Base-by-base conservation (phyloP, 2,888 invertebrate species). In the Apodemia mormo region DNA sequence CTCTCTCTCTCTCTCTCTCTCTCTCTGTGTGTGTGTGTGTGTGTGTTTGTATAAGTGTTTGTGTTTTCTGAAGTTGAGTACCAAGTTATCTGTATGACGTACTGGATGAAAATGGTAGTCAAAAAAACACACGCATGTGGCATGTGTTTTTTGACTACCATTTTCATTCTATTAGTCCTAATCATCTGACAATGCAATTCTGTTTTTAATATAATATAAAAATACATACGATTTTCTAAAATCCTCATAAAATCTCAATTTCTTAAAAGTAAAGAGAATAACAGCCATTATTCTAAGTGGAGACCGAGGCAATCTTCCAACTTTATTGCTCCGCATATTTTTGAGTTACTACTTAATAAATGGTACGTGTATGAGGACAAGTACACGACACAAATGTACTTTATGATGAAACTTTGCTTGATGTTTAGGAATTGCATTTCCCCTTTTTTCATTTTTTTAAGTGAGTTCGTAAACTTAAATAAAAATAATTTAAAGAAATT, bases 251-350 rank as follows among this genome's bases (percentile, higher is more conserved):
- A 52, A 54, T 54, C n/a, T 54, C 22, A 54, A 54, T 54, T 54
- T 54, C 22, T 22, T 54, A 54, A 54, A 54, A 8, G 22, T n/a
- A 54, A 54, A 2, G 54, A 54, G 54, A 54, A 54, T 8, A 54
- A 54, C 54, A 22, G 54, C 54, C 54, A 54, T 54, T 54, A 54
- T 64, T 33, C 37, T 33, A 37, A 64, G 64, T 37, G 37, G 37
- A 64, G n/a, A 33, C 61, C 12, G 14, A 33, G 33, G 61, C 30
- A n/a, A 64, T 64, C n/a, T 64, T 37, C 37, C 33, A 64, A 37
- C 30, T 64, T 64, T 64, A 64, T 64, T 64, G 64, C 64, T n/a
- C n/a, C 14, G 33, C 64, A 64, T 64, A 64, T 64, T 64, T 64
- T 64, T 64, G 8, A 64, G 64, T 64, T 64, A 64, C 14, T 64